These are phyloP conservation scores for Saguinus midas DNA, from an alignment of 2,113 vertebrate species.

Conservation along the genomic window DNA sequence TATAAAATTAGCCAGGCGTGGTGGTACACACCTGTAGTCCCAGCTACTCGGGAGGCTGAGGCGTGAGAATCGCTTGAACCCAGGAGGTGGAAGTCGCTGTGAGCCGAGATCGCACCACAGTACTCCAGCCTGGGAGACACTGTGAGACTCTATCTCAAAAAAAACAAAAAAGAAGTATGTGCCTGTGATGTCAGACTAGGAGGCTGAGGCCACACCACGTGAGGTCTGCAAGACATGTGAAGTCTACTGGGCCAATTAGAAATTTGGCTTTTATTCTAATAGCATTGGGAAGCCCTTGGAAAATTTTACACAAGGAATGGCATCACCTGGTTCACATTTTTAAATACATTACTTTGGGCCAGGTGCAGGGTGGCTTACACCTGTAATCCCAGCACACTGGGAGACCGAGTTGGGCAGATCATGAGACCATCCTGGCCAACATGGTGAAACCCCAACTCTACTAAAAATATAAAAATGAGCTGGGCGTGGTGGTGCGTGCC, in stretches of 20 bases:
- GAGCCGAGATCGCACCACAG: neutral
- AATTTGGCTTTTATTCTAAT: neutral
- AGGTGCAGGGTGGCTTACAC: rapidly evolving
- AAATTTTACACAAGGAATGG: neutral
- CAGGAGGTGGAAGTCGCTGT: neutral
- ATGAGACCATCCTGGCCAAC: too few species aligned
- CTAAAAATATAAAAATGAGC: too few species aligned
- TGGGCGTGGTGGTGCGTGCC: rapidly evolving
- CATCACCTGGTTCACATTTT: neutral
- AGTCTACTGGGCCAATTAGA: neutral
- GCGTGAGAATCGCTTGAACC: neutral
- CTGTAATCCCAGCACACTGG: too few species aligned
- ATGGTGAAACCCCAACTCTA: too few species aligned
- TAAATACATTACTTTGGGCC: neutral
- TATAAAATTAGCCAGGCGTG: neutral
- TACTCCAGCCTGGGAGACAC: neutral
- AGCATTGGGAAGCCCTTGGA: neutral
- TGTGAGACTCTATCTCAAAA: neutral
- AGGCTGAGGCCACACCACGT: neutral
- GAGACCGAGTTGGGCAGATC: too few species aligned
- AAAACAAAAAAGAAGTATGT: neutral
- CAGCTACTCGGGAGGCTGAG: neutral
- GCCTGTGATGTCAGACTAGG: neutral
- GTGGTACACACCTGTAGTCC: neutral
- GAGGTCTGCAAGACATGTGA: neutral